Evolutionary conservation across 2,888 invertebrate species (phyloP).

Genomic region (Drosophila siamana): DNA sequence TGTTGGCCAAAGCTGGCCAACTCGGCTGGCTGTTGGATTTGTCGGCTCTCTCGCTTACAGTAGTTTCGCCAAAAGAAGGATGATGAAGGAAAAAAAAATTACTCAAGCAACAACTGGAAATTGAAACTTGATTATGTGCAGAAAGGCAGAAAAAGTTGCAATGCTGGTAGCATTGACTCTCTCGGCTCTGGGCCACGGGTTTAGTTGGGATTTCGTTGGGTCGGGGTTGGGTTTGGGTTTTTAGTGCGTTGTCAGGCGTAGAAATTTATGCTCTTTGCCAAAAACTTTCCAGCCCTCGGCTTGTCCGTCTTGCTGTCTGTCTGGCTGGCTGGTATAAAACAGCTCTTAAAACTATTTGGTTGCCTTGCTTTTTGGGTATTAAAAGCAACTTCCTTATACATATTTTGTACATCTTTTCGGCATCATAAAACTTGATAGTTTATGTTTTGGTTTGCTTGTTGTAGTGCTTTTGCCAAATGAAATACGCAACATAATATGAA

Average conservation of each 20-base stretch:
- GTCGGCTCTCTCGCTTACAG: conserved; percentile 34
- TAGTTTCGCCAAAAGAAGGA: conserved; percentile 49
- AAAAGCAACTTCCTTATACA: conserved; percentile 57
- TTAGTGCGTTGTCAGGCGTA: conserved; percentile 51
- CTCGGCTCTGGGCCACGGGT: background rate
- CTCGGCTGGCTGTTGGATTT: conserved; percentile 43
- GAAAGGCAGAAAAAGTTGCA: conserved; percentile 70
- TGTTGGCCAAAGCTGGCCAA: conserved; percentile 53
- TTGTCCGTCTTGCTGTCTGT: conserved; percentile 13
- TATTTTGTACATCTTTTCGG: conserved; percentile 62
- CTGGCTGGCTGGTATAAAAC: conserved; percentile 33
- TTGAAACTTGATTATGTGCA: conserved; percentile 84
- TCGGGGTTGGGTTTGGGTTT: conserved; percentile 2
- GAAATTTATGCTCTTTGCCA: conserved; percentile 79
- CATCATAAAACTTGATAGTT: conserved; percentile 74
- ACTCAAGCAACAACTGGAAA: conserved; percentile 71
- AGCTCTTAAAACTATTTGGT: conserved; percentile 68
- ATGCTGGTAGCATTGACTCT: conserved; percentile 15
- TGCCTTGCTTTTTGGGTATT: conserved; percentile 50
- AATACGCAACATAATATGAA: conserved; percentile 44
- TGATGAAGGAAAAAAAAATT: conserved; percentile 43
- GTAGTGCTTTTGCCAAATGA: conserved; percentile 52
- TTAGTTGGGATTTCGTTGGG: background rate
- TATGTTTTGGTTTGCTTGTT: conserved; percentile 60
- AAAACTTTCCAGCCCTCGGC: conserved; percentile 64